phyloP scores from a whole-genome alignment of 2,113 vertebrate genomes.

The Platycercus adscitus region DNA sequence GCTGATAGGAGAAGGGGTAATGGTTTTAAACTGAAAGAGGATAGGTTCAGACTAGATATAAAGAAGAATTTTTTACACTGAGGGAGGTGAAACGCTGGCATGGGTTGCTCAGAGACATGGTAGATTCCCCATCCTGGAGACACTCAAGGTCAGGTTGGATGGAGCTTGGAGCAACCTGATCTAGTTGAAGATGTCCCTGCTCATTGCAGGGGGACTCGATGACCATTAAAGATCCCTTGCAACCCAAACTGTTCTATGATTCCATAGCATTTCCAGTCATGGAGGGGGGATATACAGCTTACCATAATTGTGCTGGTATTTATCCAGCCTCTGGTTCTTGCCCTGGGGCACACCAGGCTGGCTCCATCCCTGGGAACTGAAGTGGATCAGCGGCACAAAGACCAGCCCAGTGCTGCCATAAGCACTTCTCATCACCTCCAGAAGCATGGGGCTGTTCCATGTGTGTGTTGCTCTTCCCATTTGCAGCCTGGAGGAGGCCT shows the following conservation, averaged over 20 bases:
- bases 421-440: neutral
- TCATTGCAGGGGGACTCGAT: rapidly evolving
- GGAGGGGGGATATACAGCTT: neutral
- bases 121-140: neutral
- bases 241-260: neutral
- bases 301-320: rapidly evolving
- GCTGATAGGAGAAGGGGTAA: neutral
- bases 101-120: neutral
- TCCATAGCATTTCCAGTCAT: neutral
- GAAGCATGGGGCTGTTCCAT: neutral
- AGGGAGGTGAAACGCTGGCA: neutral
- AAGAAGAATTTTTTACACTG: rapidly evolving
- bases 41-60: neutral
- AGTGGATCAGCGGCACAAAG: neutral
- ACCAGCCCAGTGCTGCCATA: rapidly evolving
- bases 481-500: neutral
- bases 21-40: neutral
- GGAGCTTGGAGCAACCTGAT: neutral
- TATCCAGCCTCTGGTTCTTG: neutral
- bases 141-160: no score
- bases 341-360: neutral
- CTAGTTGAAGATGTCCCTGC: neutral
- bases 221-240: neutral
- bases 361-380: neutral
- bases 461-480: neutral